Evolutionary conservation across 2,113 vertebrate species (phyloP), one percentile per base, ranked within the genome.

Genomic region (Ophiodon elongatus): DNA sequence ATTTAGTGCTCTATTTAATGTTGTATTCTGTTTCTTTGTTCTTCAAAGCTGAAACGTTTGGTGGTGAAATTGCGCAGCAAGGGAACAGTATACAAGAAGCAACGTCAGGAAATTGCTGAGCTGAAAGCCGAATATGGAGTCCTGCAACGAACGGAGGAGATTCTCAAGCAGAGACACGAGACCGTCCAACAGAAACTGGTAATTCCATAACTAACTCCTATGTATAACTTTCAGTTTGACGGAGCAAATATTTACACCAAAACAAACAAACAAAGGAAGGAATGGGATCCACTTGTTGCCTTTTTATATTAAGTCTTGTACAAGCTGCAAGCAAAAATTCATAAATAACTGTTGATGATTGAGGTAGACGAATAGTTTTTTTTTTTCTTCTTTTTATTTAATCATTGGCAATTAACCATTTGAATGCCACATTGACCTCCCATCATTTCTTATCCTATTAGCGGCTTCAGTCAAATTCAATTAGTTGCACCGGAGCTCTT

Each of bases 131-230:
- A 99, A 82, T 97, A 91, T 1, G 98, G 98, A 10, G 94, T 99
- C 72, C 94, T 99, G n/a, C 97, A 99, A 91, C 95, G 97, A 65
- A 99, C 97, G 0, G 97, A 98, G 83, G 98, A 99, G 84, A 95
- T 99, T 52, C 96, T 99, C 33, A 96, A 90, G 47, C 96, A 98
- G 82, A 95, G 93, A 67, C 96, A 97, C 9, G 95, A 98, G 56
- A 90, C 92, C 7, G 43, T 96, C 27, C 97, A 97, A 80, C 96
- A 97, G 81, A 97, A 98, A 71, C 90, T 99, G 98, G 98, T 99
- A 96, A 96, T 8, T 75, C 6, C 2, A 15, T 21, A 15, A n/a
- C 25, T 4, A 8, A 14, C 37, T 73, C 7, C 15, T 35, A 25
- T 57, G 54, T 57, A 80, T 15, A 19, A 29, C 29, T 60, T 27